These are phyloP conservation scores for Panagrolaimus sp. DNA, from an alignment of 1,140 invertebrate species.

Conservation along the genomic window DNA sequence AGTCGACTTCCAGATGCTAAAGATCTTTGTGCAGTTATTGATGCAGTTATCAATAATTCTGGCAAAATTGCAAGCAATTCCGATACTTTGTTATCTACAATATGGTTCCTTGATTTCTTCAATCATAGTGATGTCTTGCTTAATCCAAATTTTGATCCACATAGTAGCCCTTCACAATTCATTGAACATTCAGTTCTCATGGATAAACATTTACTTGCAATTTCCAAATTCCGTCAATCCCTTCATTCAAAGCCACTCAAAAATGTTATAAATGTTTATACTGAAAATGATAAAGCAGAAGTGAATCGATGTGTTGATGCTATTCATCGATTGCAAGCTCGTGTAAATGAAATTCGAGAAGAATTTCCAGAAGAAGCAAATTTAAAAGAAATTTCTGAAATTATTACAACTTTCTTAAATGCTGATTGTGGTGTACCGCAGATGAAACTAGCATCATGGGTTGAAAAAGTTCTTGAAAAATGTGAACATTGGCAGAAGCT, in stretches of 20 bases:
- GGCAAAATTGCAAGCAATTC: neutral
- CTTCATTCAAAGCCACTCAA: neutral
- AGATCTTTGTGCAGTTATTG: conserved; percentile 14
- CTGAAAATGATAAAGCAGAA: conserved; percentile 73
- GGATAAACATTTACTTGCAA: neutral
- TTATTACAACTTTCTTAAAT: conserved; percentile 51
- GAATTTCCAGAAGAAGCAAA: conserved; percentile 86
- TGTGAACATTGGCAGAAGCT: conserved; percentile 61
- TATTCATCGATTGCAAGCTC: conserved; percentile 65
- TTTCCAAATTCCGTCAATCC: conserved; percentile 4
- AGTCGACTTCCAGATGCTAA: conserved; percentile 6
- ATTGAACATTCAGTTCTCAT: neutral
- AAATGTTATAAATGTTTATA: conserved; percentile 71
- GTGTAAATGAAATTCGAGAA: conserved; percentile 68
- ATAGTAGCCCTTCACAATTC: neutral
- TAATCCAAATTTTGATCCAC: neutral
- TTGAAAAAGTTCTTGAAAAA: conserved; percentile 70
- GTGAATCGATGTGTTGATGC: conserved; percentile 69
- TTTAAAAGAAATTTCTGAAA: conserved; percentile 67
- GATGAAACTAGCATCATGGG: conserved; percentile 77
- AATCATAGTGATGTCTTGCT: neutral
- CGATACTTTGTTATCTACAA: conserved; percentile 10
- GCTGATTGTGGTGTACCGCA: conserved; percentile 75
- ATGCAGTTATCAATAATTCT: neutral
- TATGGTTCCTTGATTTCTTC: conserved; percentile 16